A percentile compares a stretch with the other conserved stretches of the same genome.
These are phyloP conservation scores for Ophion slaviceki DNA, from an alignment of 2,888 invertebrate species.

Conservation along the genomic window DNA sequence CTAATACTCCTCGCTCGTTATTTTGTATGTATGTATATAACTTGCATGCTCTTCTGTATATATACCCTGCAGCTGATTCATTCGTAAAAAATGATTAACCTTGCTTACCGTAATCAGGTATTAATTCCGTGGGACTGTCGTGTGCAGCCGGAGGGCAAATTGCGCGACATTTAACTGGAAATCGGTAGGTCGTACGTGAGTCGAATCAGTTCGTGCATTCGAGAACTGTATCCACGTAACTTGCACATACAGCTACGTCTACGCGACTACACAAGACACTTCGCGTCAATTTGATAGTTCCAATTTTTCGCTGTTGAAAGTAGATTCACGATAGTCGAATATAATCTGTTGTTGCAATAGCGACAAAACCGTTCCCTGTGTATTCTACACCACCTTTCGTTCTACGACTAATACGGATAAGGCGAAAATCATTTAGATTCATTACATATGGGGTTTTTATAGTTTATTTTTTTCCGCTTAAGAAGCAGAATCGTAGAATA, in stretches of 20 bases:
- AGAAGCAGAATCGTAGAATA: not conserved
- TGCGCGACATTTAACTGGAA: constrained; percentile 81
- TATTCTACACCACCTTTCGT: not conserved
- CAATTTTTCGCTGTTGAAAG: not conserved
- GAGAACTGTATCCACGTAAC: constrained; percentile 36
- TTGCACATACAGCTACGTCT: constrained; percentile 25
- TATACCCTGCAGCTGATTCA: constrained; percentile 75
- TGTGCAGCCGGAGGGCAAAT: constrained; percentile 75
- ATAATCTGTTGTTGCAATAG: not conserved
- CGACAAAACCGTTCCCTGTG: not conserved
- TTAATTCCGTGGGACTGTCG: constrained; percentile 81
- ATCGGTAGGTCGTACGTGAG: constrained; percentile 79
- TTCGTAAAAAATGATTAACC: constrained; percentile 80
- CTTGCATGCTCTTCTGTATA: not conserved
- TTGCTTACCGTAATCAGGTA: constrained; percentile 82
- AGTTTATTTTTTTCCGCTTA: not conserved
- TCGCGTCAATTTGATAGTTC: constrained; percentile 10
- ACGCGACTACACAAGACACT: constrained; percentile 1
- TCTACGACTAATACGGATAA: not conserved
- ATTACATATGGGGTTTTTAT: not conserved
- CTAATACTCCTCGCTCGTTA: not conserved
- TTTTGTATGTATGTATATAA: constrained; percentile 18
- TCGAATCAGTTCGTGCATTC: constrained; percentile 72
- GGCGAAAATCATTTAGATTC: not conserved
- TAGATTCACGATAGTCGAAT: not conserved